These are phyloP conservation scores for Tadarida brasiliensis DNA, from an alignment of 2,797 vertebrate species.

Conservation along the genomic window DNA sequence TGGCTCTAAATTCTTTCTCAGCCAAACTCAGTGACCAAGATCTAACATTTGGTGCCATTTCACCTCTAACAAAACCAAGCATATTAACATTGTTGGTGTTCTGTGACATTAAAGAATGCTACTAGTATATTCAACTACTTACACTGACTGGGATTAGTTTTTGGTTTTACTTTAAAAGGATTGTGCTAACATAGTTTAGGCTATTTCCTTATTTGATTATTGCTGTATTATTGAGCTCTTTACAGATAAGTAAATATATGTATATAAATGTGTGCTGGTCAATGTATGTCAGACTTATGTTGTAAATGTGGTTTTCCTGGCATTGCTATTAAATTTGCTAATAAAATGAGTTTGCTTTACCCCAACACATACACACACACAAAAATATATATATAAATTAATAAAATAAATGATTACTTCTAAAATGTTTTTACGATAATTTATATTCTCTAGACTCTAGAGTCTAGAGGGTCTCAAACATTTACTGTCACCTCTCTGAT, in stretches of 20 bases:
- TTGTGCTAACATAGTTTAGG: slow-evolving; percentile 38
- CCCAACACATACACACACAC: neutral
- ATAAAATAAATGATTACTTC: slow-evolving; percentile 80
- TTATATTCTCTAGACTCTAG: slow-evolving; percentile 38
- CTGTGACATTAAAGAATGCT: slow-evolving; percentile 35
- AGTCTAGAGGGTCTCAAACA: neutral
- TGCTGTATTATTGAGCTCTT: slow-evolving; percentile 39
- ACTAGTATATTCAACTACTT: slow-evolving; percentile 12
- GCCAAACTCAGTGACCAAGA: slow-evolving; percentile 57
- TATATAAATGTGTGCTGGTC: neutral
- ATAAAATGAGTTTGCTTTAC: neutral
- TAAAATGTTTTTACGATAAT: slow-evolving; percentile 77
- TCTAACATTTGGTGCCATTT: neutral
- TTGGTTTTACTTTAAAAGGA: slow-evolving; percentile 21
- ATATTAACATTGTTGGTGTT: slow-evolving; percentile 49
- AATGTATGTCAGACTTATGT: neutral
- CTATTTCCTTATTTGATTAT: slow-evolving; percentile 31
- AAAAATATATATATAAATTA: too few relatives aligned
- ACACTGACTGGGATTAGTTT: slow-evolving; percentile 10
- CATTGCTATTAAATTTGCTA: neutral
- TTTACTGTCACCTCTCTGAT: neutral
- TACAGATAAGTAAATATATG: slow-evolving; percentile 65
- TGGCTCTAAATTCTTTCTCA: neutral
- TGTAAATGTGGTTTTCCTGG: neutral
- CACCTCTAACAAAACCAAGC: neutral